Base-by-base conservation (phyloP, 2,113 vertebrate species). In the Eurypyga helias region DNA sequence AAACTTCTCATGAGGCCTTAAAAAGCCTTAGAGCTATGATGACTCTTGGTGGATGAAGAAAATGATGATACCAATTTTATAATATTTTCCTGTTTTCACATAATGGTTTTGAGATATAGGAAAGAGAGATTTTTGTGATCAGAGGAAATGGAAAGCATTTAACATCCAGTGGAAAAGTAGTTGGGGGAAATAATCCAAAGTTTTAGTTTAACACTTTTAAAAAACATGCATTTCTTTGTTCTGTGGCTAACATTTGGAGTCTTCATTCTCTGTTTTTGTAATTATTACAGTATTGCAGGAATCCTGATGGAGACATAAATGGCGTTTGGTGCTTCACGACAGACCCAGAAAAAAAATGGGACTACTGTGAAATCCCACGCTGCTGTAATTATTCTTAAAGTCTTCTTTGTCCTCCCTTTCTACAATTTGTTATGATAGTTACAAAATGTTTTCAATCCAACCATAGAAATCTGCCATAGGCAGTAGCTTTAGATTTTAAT, bases 281-380 rank as follows among this genome's bases (percentile, higher is more conserved):
- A 92, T 84, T 80, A 43, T 89, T 69, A 69, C 96, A 99, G 99
- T 98, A 98, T 95, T 99, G 99, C 98, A 98, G 99, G 64, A 99
- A 99, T 95, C 99, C 99, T 15, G 99, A 99, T 33, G 95, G 84
- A 3, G 99, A 99, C 17, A 57, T 94, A 49, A 99, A 98, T 13
- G 99, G 99, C 33, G 99, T 99, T 19, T 99, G 99, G 99, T 99
- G 99, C 97, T 99, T 99, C 96, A 99, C 99, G 3, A 99, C 65
- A 29, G 98, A 99, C 70, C 91, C 87, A 19, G 89, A 33, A n/a
- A 98, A 98, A 95, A 98, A 97, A 38, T 99, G 98, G 98, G 99
- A 99, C 55, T 98, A 99, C 96, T 99, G 99, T 93, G 98, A 99
- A 38, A 96, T 99, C 78, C 98, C 98, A 11, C 96, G 96, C 52